A percentile compares a stretch with the other conserved stretches of the same genome.
Evolutionary conservation across 2,797 vertebrate genomes (phyloP).

Genomic region (Ctenopoma multispine): DNA sequence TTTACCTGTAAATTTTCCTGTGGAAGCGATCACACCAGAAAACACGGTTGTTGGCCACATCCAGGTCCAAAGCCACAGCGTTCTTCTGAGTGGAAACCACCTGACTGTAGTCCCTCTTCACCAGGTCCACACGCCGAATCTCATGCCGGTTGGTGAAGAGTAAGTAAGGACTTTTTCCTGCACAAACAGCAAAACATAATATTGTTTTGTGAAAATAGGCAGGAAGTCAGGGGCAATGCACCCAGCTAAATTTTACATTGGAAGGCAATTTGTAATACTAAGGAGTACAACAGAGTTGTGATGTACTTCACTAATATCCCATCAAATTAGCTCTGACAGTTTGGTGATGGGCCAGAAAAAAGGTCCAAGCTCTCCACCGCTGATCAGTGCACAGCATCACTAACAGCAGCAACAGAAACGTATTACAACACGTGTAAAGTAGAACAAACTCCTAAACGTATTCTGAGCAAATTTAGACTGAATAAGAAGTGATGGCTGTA

Average conservation of each 20-base stretch:
- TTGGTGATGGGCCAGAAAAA: slow-evolving; percentile 7
- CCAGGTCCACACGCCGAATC: slow-evolving; percentile 93
- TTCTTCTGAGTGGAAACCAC: slow-evolving; percentile 97
- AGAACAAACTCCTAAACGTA: slow-evolving; percentile 10
- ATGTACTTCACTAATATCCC: slow-evolving; percentile 19
- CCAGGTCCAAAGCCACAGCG: slow-evolving; percentile 92
- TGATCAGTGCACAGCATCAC: slow-evolving; percentile 11
- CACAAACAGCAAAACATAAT: not conserved
- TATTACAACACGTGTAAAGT: slow-evolving; percentile 16
- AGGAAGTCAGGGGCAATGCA: not conserved
- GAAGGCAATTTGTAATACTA: slow-evolving; percentile 6
- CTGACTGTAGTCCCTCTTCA: slow-evolving; percentile 94
- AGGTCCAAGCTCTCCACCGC: not conserved
- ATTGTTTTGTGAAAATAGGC: not conserved
- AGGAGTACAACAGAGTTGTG: slow-evolving; percentile 4
- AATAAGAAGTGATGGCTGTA: slow-evolving; percentile 10
- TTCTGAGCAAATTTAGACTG: slow-evolving; percentile 6
- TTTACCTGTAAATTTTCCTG: slow-evolving; percentile 95
- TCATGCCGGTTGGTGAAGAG: slow-evolving; percentile 98
- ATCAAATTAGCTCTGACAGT: slow-evolving; percentile 31
- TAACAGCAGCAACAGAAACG: slow-evolving; percentile 9
- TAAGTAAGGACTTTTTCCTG: slow-evolving; percentile 93
- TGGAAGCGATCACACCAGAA: slow-evolving; percentile 98
- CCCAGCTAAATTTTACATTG: not conserved
- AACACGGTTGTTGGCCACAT: slow-evolving; percentile 93